Base-by-base conservation (phyloP, 1,140 invertebrate species). In the Paracyclopina nana region DNA sequence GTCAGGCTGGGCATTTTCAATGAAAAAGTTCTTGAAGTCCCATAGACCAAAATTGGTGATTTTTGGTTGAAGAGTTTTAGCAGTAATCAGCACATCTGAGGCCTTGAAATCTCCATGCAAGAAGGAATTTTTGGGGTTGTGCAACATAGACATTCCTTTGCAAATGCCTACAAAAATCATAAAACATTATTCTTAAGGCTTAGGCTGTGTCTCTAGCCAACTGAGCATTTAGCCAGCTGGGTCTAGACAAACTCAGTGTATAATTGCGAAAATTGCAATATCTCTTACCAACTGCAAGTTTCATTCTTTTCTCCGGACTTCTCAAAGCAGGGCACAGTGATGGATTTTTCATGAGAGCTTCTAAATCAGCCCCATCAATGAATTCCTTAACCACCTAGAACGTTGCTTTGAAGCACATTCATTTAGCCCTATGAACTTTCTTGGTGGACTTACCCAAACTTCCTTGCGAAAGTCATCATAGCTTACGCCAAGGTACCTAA, bases 381-480 rank as follows among this genome's bases (percentile, higher is more conserved):
- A 22, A 45, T 12, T 45, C 43, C 25, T 26, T 45, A 5, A 45
- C 5, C 4, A 22, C 34, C 34, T 31, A 14, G 14, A 9, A 31
- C 14, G 29, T 31, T 31, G 9, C 9, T 9, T 31, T 9, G 14
- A 31, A 9, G 9, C 14, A 14, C 14, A 31, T 31, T 31, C 14
- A 14, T 9, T 31, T 31, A 31, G 9, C 9, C 14, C 20, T 38
- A 20, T 38, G 34, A 14, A 14, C 8, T 20, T n/a, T 38, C 20
- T 9, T 8, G 14, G 2, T 38, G 34, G 34, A 3, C 14, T 26
- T 26, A 45, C 43, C 43, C 43, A 45, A 45, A 45, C 25, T 45
- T 45, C 43, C 25, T 45, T 45, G 14, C 43, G 43, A 26, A 45
- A 45, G 12, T 45, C 43, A 24, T 45, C 43, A 20, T 45, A 45